Base-by-base conservation (phyloP, 2,888 invertebrate species). In the Acronicta aceris region DNA sequence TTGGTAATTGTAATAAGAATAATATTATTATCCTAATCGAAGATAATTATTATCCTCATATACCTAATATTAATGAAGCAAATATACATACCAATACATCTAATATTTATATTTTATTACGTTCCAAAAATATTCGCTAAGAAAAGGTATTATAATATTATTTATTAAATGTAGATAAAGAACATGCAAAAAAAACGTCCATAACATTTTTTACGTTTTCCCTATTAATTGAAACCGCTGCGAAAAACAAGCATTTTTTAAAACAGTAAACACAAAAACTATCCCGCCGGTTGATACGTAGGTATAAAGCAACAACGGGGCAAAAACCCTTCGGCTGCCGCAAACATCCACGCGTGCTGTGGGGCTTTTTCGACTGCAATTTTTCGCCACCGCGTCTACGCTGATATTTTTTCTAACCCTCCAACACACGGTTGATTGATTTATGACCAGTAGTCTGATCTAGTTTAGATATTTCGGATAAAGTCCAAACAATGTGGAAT, bases 381-480 rank as follows among this genome's bases (percentile, higher is more conserved):
- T 85, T 88, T 87, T 84, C 83, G 76, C 77, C 64, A 75, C 76
- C 66, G 62, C 59, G 68, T 73, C 62, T 50, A 56, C 60, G 72
- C 78, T 74, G 64, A 75, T 82, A 81, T 87, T 88, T 87, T 87
- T 88, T 80, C 67, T 77, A 78, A 81, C 82, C 81, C 82, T 78
- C 78, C 69, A 72, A 63, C 72, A 76, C 71, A 69, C 69, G 79
- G 71, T 75, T 81, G 88, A 88, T 89, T 89, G 89, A 89, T 89
- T 88, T 88, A 88, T 81, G 87, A 81, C 78, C 80, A 69, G 66
- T 67, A 72, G 74, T 68, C 74, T 82, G 84, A 87, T 88, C 83
- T 86, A 84, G 87, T 87, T 86, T 83, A 81, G 83, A 85, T 88
- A 78, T 81, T 83, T 77, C 63, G 69, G 78, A 78, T 81, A 80